phyloP scores from a whole-genome alignment of 2,797 vertebrate genomes.

The Brachymystax lenok region DNA sequence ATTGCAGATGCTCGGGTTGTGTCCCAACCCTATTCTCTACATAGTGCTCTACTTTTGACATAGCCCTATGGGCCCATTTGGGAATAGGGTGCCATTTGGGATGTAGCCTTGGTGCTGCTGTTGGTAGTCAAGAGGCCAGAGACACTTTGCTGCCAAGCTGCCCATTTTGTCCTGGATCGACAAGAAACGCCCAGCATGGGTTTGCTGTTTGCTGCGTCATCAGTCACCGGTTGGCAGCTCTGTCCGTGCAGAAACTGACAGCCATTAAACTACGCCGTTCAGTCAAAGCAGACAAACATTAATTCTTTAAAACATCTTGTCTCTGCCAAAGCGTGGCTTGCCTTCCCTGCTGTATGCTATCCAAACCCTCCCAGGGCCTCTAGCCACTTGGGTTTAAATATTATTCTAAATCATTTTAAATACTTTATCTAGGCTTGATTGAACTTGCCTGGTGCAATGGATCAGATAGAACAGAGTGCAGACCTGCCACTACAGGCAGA shows the following conservation, averaged over 20 bases:
- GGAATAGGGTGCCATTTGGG: too few relatives aligned
- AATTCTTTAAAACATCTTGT: neutral
- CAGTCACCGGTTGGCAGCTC: neutral
- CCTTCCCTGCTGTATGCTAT: neutral
- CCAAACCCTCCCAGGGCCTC: neutral
- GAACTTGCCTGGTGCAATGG: neutral
- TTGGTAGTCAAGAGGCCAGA: neutral
- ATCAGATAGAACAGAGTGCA: neutral
- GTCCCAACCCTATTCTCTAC: too few relatives aligned
- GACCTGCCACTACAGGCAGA: too few relatives aligned
- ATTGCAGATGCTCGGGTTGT: neutral
- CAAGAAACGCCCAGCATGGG: neutral
- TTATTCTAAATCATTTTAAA: neutral
- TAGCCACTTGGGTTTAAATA: neutral
- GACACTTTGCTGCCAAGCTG: neutral
- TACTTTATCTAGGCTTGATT: neutral
- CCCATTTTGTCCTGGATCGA: neutral
- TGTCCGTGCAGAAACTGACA: neutral
- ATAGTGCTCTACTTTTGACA: too few relatives aligned
- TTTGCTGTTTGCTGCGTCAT: neutral
- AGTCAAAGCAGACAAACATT: neutral
- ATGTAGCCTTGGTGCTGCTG: too few relatives aligned
- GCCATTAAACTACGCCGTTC: neutral
- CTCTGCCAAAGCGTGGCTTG: neutral
- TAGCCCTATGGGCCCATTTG: too few relatives aligned